phyloP scores from a whole-genome alignment of 2,888 invertebrate genomes.

The Acanthosoma haemorrhoidale region DNA sequence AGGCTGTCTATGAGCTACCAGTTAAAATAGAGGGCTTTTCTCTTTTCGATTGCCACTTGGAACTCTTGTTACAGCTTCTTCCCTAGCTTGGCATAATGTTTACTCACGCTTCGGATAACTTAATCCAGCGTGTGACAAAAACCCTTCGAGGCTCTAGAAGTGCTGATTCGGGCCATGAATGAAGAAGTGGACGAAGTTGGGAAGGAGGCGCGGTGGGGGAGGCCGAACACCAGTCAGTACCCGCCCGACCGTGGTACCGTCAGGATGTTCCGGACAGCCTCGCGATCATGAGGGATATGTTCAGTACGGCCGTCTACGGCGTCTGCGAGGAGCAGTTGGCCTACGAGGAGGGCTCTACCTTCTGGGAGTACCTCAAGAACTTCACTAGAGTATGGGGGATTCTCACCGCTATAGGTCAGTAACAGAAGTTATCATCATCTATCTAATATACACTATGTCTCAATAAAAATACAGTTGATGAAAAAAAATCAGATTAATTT shows the following conservation, averaged over 20 bases:
- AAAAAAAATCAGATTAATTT: too few species aligned
- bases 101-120: too few species aligned
- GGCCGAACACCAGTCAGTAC: constrained; percentile 3
- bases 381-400: constrained; percentile 46
- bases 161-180: constrained; percentile 1
- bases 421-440: too few species aligned
- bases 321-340: constrained; percentile 40
- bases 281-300: constrained; percentile 33
- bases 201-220: neutral
- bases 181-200: neutral
- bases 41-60: too few species aligned
- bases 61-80: too few species aligned
- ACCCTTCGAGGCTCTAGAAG: too few species aligned
- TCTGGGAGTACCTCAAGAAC: constrained; percentile 44
- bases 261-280: neutral
- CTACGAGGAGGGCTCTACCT: constrained; percentile 36
- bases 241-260: constrained; percentile 8
- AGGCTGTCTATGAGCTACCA: too few species aligned
- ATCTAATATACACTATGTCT: too few species aligned
- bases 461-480: too few species aligned
- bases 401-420: constrained; percentile 46
- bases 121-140: too few species aligned
- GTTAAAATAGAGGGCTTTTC: too few species aligned
- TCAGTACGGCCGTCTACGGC: constrained; percentile 39
- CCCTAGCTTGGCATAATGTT: too few species aligned